Percentiles rank a stretch among this genome's conserved stretches.
Evolutionary conservation across 2,888 invertebrate species (phyloP).

Genomic region (Rhagonycha lutea): DNA sequence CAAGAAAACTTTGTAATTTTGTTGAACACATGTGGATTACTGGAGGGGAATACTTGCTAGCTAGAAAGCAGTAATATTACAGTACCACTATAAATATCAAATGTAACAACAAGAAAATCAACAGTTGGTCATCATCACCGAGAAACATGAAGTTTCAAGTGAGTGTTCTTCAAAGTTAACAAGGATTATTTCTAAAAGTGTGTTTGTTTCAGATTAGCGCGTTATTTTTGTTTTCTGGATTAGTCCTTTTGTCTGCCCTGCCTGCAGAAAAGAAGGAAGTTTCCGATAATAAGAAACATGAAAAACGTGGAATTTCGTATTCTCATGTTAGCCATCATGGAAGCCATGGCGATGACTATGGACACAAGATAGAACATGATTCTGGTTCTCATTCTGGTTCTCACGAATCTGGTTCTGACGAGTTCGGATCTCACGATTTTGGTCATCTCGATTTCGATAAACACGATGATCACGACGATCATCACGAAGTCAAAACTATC

Average conservation of each 20-base stretch:
- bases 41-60: neutral
- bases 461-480: slow-evolving; percentile 17
- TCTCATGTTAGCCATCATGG: slow-evolving; percentile 37
- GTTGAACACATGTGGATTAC: neutral
- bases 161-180: slow-evolving; percentile 33
- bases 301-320: slow-evolving; percentile 47
- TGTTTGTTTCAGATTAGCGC: slow-evolving; percentile 45
- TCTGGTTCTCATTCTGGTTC: neutral
- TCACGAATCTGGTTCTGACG: slow-evolving; percentile 32
- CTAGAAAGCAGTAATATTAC: neutral
- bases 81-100: neutral
- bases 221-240: slow-evolving; percentile 48
- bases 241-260: slow-evolving; percentile 48
- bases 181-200: slow-evolving; percentile 7
- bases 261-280: slow-evolving; percentile 42
- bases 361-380: neutral
- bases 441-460: slow-evolving; percentile 34
- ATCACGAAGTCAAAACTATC: slow-evolving; percentile 24
- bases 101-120: neutral
- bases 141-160: slow-evolving; percentile 48
- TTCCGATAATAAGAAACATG: slow-evolving; percentile 44
- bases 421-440: slow-evolving; percentile 15
- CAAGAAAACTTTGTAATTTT: neutral
- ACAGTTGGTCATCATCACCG: neutral
- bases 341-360: slow-evolving; percentile 28